These are phyloP conservation scores for Ectemnius cavifrons DNA, from an alignment of 2,888 invertebrate species.

Conservation along the genomic window DNA sequence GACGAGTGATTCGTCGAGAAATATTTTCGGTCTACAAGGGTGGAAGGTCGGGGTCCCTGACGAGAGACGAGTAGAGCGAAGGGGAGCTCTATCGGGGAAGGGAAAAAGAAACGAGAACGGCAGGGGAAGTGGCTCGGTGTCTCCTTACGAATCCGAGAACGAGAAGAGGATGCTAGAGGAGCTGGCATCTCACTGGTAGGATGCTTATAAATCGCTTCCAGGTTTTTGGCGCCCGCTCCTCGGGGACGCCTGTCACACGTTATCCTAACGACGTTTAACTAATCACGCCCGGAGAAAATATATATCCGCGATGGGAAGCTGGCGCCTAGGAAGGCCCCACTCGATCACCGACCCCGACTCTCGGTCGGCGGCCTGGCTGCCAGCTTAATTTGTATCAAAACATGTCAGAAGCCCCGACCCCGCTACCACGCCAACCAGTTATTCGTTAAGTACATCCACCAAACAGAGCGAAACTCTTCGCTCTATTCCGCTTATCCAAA, in stretches of 20 bases:
- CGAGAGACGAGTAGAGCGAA: too few species aligned
- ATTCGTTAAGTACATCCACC: conserved; percentile 42
- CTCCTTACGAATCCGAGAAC: conserved; percentile 60
- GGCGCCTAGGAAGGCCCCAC: conserved; percentile 54
- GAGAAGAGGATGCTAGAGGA: conserved; percentile 13
- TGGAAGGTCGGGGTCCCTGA: conserved; percentile 9
- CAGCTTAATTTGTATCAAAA: conserved; percentile 71
- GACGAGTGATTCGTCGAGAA: conserved; percentile 63
- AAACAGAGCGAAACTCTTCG: neutral
- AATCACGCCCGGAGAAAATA: conserved; percentile 72
- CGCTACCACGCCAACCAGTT: conserved; percentile 61
- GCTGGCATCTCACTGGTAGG: conserved; percentile 43
- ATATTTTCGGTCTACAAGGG: conserved; percentile 50
- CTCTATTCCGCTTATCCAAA: conserved; percentile 32
- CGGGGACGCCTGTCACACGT: conserved; percentile 67
- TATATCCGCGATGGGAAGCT: conserved; percentile 67
- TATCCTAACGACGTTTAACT: conserved; percentile 74
- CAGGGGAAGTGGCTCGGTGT: conserved; percentile 32
- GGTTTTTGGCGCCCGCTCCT: conserved; percentile 62
- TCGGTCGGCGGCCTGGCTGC: conserved; percentile 51
- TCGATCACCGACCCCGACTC: conserved; percentile 48
- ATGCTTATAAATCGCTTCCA: conserved; percentile 74
- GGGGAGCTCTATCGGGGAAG: neutral
- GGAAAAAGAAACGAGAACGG: neutral
- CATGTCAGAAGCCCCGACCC: conserved; percentile 55